phyloP scores from a whole-genome alignment of 2,113 vertebrate genomes.

The Charina bottae region DNA sequence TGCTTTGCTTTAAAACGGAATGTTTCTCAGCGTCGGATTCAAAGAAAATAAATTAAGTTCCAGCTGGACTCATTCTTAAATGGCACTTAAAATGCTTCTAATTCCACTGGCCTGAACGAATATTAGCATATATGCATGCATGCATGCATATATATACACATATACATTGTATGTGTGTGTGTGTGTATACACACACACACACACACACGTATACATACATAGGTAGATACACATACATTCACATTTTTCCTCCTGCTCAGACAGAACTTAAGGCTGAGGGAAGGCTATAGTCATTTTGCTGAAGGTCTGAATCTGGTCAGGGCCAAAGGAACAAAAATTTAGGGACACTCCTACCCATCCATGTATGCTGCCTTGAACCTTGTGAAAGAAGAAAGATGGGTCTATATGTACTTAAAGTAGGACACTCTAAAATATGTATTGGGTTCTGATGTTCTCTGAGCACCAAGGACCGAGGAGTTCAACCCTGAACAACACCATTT shows the following conservation, averaged over 20 bases:
- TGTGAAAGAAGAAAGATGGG: background rate
- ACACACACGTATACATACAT: no score
- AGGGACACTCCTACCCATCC: background rate
- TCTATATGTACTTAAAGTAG: background rate
- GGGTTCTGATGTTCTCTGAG: background rate
- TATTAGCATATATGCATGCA: slow-evolving; percentile 39
- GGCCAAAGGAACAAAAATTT: background rate
- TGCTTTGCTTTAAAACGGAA: background rate
- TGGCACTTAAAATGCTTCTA: background rate
- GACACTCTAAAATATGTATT: background rate
- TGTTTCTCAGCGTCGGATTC: background rate
- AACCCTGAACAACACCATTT: background rate
- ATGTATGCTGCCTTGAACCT: background rate
- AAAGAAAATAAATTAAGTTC: background rate
- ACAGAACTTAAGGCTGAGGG: background rate
- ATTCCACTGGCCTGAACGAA: slow-evolving; percentile 25
- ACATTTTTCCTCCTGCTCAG: background rate
- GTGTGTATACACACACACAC: background rate
- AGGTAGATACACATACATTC: no score
- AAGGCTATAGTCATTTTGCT: background rate
- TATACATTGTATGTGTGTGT: no score
- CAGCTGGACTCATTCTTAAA: background rate
- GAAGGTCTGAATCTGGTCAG: background rate
- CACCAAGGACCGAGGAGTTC: background rate
- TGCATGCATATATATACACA: no score